Conservation (phyloP, 2,113 vertebrate species). For the Hydrochoerus hydrochaeris region DNA sequence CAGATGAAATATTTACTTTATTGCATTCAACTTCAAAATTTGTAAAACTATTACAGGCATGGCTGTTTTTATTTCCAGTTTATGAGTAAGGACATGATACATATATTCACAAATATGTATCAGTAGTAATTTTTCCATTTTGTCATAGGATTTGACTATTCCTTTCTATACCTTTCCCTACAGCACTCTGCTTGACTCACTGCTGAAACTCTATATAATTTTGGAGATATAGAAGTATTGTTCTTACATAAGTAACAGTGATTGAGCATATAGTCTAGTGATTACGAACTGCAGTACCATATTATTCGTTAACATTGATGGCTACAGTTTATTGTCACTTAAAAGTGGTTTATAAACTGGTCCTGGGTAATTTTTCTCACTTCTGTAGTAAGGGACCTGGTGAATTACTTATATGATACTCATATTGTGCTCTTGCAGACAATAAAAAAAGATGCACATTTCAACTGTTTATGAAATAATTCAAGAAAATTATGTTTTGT, state of each 20-base stretch:
- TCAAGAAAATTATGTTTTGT: background rate
- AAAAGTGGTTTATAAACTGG: background rate
- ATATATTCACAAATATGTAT: background rate
- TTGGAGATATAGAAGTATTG: background rate
- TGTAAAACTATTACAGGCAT: background rate
- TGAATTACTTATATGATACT: background rate
- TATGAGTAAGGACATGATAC: background rate
- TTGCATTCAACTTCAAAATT: background rate
- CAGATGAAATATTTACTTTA: background rate
- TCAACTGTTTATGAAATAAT: background rate
- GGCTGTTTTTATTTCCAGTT: background rate
- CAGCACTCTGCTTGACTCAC: accelerated
- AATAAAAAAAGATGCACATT: background rate
- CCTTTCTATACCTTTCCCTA: background rate
- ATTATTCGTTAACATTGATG: background rate
- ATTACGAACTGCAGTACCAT: background rate
- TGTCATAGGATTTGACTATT: background rate
- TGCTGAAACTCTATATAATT: background rate
- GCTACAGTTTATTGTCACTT: background rate
- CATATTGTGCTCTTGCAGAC: background rate
- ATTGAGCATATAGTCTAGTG: background rate
- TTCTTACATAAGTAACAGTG: background rate
- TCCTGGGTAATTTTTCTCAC: background rate
- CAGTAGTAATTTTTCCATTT: background rate
- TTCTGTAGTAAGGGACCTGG: background rate